Conservation (phyloP, 2,888 invertebrate genomes). For the Scaptodrosophila latifasciaeformis region DNA sequence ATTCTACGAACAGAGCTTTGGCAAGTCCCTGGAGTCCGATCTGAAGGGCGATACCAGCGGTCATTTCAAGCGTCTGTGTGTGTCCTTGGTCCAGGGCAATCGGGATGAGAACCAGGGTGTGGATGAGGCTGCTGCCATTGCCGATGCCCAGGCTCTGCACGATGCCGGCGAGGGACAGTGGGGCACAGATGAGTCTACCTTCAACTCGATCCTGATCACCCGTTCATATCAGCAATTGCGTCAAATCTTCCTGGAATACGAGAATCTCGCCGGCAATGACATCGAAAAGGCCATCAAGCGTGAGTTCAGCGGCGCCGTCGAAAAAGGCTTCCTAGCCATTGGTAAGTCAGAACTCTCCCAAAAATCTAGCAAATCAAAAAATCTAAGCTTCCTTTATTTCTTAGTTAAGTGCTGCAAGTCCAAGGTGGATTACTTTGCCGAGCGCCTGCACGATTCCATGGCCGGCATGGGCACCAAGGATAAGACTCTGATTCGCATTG, state of each 20-base stretch:
- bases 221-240: constrained; percentile 93
- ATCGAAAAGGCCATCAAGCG: constrained; percentile 90
- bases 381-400: too few relatives aligned
- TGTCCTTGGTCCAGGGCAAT: constrained; percentile 90
- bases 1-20: constrained; percentile 90
- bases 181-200: constrained; percentile 93
- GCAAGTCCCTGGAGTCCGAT: constrained; percentile 87
- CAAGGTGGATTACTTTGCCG: constrained; percentile 93
- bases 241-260: constrained; percentile 89
- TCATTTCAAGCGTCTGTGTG: constrained; percentile 93
- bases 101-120: constrained; percentile 91
- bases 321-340: constrained; percentile 90
- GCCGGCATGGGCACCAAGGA: constrained; percentile 92
- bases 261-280: constrained; percentile 86
- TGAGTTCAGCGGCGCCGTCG: constrained; percentile 91
- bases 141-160: constrained; percentile 87
- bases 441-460: constrained; percentile 92
- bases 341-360: constrained; percentile 79
- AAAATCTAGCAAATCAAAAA: too few relatives aligned
- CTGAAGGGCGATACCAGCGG: constrained; percentile 95
- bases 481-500: constrained; percentile 91
- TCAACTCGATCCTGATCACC: constrained; percentile 89
- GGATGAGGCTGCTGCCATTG: constrained; percentile 86
- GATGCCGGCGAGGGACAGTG: constrained; percentile 88
- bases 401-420: constrained; percentile 93